Evolutionary conservation across 2,797 vertebrate genomes (phyloP).

Genomic region (Pachyuromys duprasi): DNA sequence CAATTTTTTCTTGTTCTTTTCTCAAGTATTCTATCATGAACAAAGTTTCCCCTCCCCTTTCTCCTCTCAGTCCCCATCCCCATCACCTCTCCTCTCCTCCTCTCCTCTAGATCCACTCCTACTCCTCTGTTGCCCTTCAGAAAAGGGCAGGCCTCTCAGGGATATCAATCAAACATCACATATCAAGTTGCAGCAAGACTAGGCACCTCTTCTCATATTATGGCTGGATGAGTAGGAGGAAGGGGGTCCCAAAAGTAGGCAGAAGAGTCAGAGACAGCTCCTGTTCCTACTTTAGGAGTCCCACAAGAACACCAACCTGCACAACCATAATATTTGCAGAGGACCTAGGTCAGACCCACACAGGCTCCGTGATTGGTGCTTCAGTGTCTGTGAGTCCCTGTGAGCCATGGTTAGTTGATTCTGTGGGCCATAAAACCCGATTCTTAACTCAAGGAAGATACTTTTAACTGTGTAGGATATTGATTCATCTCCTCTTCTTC

Average conservation of each 20-base stretch:
- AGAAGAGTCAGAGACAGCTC: background rate
- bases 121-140: background rate
- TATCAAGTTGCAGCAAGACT: background rate
- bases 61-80: background rate
- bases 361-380: background rate
- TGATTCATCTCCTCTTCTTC: background rate
- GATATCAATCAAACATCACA: background rate
- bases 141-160: background rate
- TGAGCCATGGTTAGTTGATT: background rate
- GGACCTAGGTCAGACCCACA: background rate
- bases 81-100: background rate
- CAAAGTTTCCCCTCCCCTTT: background rate
- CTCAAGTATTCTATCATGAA: background rate
- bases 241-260: background rate
- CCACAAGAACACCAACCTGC: background rate
- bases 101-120: background rate
- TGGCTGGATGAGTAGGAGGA: background rate
- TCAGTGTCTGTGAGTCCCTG: background rate
- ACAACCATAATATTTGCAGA: background rate
- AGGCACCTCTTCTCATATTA: background rate
- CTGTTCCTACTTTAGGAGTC: background rate
- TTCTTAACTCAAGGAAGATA: slow-evolving; percentile 35
- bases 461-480: background rate
- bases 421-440: background rate
- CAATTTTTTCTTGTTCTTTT: background rate